These are phyloP conservation scores for Kryptolebias marmoratus DNA, from an alignment of 2,113 vertebrate genomes.

Conservation along the genomic window DNA sequence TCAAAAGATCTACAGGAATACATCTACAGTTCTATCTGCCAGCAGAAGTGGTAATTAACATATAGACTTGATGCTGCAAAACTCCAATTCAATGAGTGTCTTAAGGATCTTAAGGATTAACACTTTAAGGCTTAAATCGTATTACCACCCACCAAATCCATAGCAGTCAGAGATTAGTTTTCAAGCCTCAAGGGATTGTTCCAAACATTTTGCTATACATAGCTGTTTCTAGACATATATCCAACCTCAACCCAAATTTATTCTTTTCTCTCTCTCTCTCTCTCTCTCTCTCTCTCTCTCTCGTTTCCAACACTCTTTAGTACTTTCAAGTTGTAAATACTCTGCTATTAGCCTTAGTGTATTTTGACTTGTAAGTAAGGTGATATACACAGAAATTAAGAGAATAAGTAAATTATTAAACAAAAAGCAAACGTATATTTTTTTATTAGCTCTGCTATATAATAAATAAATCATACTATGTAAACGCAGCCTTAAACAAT, in stretches of 20 bases:
- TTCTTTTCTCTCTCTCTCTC: background rate
- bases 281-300: background rate
- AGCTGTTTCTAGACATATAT: constrained; percentile 28
- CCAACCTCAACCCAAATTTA: constrained; percentile 16
- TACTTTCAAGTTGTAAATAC: background rate
- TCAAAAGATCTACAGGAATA: background rate
- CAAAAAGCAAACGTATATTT: background rate
- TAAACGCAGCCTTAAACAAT: background rate
- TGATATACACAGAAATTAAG: background rate
- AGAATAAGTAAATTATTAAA: background rate
- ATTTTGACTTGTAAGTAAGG: background rate
- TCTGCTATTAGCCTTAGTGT: background rate
- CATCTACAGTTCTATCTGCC: constrained; percentile 2
- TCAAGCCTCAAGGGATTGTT: constrained; percentile 44
- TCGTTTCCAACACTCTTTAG: background rate
- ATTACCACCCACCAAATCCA: constrained; percentile 65
- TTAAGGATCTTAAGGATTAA: constrained; percentile 62
- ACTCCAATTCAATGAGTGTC: constrained; percentile 57
- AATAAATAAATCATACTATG: background rate
- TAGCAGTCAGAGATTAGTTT: constrained; percentile 63
- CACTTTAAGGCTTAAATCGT: constrained; percentile 62
- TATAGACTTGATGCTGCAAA: constrained; percentile 45
- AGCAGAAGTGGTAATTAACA: constrained; percentile 44
- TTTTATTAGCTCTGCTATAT: background rate
- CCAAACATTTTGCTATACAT: constrained; percentile 41